Percentiles rank a stretch among this genome's conserved stretches.
These are phyloP conservation scores for Ochotona curzoniae DNA, from an alignment of 2,113 vertebrate species.

Conservation along the genomic window DNA sequence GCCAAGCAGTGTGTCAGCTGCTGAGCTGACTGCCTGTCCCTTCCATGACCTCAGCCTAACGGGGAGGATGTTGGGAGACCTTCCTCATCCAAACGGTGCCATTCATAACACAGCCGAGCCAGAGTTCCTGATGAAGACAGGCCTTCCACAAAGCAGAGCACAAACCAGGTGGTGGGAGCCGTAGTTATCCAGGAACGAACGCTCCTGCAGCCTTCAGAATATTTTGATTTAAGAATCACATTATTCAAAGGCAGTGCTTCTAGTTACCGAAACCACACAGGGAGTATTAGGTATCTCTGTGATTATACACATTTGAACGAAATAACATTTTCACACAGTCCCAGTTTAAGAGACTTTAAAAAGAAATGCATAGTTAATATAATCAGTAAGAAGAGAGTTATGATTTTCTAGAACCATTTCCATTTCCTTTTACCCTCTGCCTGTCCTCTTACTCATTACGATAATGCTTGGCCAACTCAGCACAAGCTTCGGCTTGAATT, in stretches of 20 bases:
- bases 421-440: neutral
- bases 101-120: neutral
- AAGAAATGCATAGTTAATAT: neutral
- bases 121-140: neutral
- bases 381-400: neutral
- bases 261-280: neutral
- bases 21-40: too few species aligned
- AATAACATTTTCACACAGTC: neutral
- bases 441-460: neutral
- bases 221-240: constrained; percentile 30
- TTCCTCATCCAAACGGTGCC: neutral
- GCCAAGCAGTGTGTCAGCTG: too few species aligned
- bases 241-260: neutral
- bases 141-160: neutral
- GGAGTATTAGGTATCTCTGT: too few species aligned
- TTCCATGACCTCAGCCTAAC: neutral
- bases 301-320: neutral
- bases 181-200: neutral
- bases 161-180: neutral
- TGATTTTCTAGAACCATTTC: neutral
- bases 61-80: neutral
- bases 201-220: neutral
- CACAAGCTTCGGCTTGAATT: neutral
- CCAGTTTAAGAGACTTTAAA: neutral
- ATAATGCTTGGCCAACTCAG: neutral